Conservation (phyloP, 2,888 invertebrate genomes). For the Drosophila histrio region DNA sequence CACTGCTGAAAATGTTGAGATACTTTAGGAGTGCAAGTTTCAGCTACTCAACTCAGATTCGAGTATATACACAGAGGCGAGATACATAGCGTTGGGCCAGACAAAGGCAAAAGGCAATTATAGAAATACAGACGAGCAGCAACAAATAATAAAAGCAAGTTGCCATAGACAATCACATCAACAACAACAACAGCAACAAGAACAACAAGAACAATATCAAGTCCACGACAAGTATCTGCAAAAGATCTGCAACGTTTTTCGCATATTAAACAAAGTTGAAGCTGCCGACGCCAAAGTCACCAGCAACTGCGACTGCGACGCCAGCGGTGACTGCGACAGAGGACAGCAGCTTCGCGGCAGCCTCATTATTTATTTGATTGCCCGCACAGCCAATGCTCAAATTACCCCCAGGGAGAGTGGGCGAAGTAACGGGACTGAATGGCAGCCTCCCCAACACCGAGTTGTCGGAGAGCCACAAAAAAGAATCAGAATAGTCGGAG, state of each 20-base stretch:
- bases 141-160: slow-evolving; percentile 76
- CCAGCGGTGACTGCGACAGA: slow-evolving; percentile 21
- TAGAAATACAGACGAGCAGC: slow-evolving; percentile 68
- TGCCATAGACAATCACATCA: slow-evolving; percentile 65
- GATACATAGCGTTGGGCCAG: slow-evolving; percentile 58
- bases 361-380: slow-evolving; percentile 78
- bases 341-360: slow-evolving; percentile 53
- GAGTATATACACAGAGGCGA: slow-evolving; percentile 24
- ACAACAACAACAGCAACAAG: slow-evolving; percentile 27
- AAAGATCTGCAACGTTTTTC: slow-evolving; percentile 77
- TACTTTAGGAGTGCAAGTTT: slow-evolving; percentile 35
- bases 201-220: slow-evolving; percentile 28
- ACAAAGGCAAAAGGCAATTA: slow-evolving; percentile 73
- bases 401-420: slow-evolving; percentile 68
- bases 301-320: slow-evolving; percentile 8
- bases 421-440: slow-evolving; percentile 18
- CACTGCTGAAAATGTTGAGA: slow-evolving; percentile 46
- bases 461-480: not conserved
- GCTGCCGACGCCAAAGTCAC: slow-evolving; percentile 43
- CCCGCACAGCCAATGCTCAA: slow-evolving; percentile 75
- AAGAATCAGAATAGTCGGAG: slow-evolving; percentile 58
- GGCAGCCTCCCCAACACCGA: not conserved
- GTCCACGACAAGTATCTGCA: slow-evolving; percentile 67
- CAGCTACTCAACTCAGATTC: slow-evolving; percentile 20
- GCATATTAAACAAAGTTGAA: slow-evolving; percentile 76